These are phyloP conservation scores for Drosophila tanythrix DNA, from an alignment of 2,888 invertebrate genomes.

Conservation along the genomic window DNA sequence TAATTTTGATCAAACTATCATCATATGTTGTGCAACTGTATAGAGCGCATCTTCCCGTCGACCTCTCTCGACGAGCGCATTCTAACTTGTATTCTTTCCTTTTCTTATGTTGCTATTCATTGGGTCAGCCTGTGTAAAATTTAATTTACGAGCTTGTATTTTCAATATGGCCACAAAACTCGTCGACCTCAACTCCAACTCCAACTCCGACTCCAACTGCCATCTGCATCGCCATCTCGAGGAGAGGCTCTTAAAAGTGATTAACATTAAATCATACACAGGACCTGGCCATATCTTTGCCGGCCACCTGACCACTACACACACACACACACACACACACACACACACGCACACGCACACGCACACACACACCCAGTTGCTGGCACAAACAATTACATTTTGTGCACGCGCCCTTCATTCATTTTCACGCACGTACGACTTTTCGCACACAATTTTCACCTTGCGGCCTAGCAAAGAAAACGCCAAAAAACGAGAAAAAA, in stretches of 20 bases:
- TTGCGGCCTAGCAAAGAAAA: slow-evolving; percentile 54
- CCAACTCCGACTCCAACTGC: not conserved
- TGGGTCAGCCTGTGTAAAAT: slow-evolving; percentile 73
- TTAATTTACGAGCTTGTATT: slow-evolving; percentile 79
- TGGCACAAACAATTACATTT: slow-evolving; percentile 71
- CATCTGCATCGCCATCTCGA: slow-evolving; percentile 10
- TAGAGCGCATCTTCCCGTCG: not conserved
- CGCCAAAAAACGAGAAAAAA: slow-evolving; percentile 19
- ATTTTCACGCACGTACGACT: slow-evolving; percentile 79
- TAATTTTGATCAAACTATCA: too few relatives aligned
- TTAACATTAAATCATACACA: slow-evolving; percentile 78
- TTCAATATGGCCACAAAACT: slow-evolving; percentile 63
- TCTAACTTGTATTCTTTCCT: not conserved
- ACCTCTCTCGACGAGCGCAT: not conserved
- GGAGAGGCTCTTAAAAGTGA: slow-evolving; percentile 68
- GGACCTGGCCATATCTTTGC: slow-evolving; percentile 64
- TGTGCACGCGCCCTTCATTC: slow-evolving; percentile 66
- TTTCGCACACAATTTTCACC: slow-evolving; percentile 80
- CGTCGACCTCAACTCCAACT: slow-evolving; percentile 2
- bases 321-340: not conserved
- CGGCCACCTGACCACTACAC: slow-evolving; percentile 69
- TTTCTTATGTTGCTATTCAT: slow-evolving; percentile 63
- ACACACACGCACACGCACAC: not conserved
- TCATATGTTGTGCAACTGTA: too few relatives aligned
- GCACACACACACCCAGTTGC: not conserved